phyloP scores from a whole-genome alignment of 2,797 vertebrate genomes.

The Danio albolineatus region DNA sequence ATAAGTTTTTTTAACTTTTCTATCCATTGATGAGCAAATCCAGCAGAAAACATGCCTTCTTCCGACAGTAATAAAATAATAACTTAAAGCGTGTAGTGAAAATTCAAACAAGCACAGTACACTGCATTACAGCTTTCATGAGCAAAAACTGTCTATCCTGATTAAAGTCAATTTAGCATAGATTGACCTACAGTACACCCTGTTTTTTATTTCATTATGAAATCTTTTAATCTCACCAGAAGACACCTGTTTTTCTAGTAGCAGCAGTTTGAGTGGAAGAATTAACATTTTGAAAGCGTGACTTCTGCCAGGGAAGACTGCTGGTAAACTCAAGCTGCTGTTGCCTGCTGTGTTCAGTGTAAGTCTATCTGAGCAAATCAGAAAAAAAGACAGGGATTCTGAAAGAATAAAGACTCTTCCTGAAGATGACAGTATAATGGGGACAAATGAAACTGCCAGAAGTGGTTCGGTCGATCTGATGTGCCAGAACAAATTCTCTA shows the following conservation, averaged over 20 bases:
- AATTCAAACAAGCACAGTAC: too few species aligned
- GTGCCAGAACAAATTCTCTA: background rate
- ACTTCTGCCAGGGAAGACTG: background rate
- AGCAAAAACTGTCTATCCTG: background rate
- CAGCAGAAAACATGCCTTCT: too few species aligned
- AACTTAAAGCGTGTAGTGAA: background rate
- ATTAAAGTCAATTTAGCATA: background rate
- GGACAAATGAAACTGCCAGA: background rate
- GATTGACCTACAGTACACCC: background rate
- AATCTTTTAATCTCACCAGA: background rate
- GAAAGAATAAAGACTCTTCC: background rate
- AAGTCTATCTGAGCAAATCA: conserved; percentile 4
- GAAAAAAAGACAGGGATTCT: conserved; percentile 9
- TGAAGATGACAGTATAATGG: conserved; percentile 16
- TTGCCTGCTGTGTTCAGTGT: background rate
- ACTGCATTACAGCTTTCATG: too few species aligned
- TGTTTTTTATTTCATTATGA: background rate
- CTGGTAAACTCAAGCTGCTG: background rate
- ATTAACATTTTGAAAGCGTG: background rate
- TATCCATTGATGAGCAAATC: too few species aligned
- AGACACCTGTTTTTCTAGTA: background rate
- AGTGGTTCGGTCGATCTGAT: background rate
- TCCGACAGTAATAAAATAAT: too few species aligned
- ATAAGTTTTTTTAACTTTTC: background rate
- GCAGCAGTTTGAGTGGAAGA: background rate